Evolutionary conservation across 1,140 invertebrate species (phyloP).

Genomic region (Cydia splendana): DNA sequence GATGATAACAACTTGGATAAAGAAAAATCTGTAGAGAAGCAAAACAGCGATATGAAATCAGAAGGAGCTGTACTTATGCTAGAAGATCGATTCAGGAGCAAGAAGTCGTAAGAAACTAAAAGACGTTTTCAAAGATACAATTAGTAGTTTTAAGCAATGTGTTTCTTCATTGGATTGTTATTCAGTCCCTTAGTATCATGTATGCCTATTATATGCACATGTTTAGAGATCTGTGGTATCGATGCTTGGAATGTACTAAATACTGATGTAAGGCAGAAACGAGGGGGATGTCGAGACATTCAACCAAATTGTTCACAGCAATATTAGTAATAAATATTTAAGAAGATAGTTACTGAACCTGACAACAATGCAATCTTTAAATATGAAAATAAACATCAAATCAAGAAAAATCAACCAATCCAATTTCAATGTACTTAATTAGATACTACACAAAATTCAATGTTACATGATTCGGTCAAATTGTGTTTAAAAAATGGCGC

Average conservation of each 20-base stretch:
- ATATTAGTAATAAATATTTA: not conserved
- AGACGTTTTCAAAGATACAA: not conserved
- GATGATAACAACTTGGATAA: too few species aligned
- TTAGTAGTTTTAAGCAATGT: not conserved
- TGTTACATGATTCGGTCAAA: too few species aligned
- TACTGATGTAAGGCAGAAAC: not conserved
- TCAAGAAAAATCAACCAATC: too few species aligned
- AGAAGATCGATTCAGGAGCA: not conserved
- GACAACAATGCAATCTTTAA: not conserved
- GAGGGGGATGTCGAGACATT: not conserved
- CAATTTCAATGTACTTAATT: too few species aligned
- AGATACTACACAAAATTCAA: too few species aligned
- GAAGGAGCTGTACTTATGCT: too few species aligned
- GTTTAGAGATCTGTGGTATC: not conserved
- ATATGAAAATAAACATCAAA: too few species aligned
- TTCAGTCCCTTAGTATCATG: not conserved
- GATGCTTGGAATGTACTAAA: not conserved
- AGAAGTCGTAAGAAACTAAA: not conserved
- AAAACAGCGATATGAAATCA: too few species aligned
- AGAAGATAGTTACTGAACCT: not conserved
- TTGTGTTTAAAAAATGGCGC: too few species aligned
- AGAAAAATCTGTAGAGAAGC: too few species aligned
- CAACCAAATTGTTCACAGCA: not conserved
- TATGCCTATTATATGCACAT: not conserved
- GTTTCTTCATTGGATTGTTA: not conserved